These are phyloP conservation scores for Echeneis naucrates DNA, from an alignment of 2,797 vertebrate genomes.

Conservation along the genomic window DNA sequence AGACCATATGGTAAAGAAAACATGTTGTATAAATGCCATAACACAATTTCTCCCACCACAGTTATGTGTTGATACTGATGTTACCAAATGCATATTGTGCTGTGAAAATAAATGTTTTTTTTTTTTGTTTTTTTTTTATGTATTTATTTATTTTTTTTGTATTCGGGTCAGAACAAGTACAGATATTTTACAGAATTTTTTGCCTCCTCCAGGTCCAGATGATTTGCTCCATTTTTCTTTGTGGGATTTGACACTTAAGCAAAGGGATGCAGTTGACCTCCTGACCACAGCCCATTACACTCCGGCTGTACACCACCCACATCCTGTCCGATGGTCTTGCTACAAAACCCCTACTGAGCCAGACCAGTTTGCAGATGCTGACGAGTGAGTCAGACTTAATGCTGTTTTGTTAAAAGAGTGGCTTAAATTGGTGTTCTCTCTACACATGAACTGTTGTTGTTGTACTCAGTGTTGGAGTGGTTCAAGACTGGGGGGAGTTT, in stretches of 20 bases:
- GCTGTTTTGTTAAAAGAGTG: neutral
- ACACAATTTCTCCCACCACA: neutral
- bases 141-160: too few relatives aligned
- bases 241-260: constrained; percentile 43
- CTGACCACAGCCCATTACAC: constrained; percentile 52
- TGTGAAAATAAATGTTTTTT: too few relatives aligned
- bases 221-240: constrained; percentile 63
- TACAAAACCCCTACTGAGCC: constrained; percentile 14
- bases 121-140: neutral
- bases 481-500: constrained; percentile 5
- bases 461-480: too few relatives aligned
- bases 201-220: constrained; percentile 71
- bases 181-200: constrained; percentile 4
- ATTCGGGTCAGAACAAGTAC: neutral
- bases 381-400: constrained; percentile 53
- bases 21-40: neutral
- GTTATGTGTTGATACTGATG: neutral
- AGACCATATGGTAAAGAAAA: constrained; percentile 74
- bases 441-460: neutral
- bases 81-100: constrained; percentile 1
- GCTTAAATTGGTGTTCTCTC: constrained; percentile 3
- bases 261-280: neutral
- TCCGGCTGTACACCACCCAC: constrained; percentile 71
- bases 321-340: constrained; percentile 59
- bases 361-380: constrained; percentile 80